Conservation (phyloP, 2,113 vertebrate species). For the Thamnaconus septentrionalis region DNA sequence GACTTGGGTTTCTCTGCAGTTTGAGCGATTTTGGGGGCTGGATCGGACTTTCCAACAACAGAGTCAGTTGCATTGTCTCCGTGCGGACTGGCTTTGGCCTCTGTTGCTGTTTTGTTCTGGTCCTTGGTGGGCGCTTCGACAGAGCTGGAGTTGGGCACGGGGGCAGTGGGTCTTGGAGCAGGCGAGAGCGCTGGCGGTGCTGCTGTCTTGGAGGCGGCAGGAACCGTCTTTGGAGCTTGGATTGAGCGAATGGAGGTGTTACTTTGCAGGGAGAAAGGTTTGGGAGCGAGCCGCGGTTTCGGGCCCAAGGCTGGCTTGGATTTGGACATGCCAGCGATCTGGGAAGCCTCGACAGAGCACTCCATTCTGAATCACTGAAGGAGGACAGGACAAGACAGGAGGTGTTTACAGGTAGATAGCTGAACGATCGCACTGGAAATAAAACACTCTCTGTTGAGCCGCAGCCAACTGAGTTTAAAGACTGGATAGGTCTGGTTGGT, state of each 20-base stretch:
- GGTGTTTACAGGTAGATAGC: conserved; percentile 1
- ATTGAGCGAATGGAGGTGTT: conserved; percentile 61
- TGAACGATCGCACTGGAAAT: conserved; percentile 4
- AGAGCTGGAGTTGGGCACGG: conserved; percentile 22
- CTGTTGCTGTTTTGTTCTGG: conserved; percentile 10
- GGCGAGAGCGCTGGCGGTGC: conserved; percentile 5
- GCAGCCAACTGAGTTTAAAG: background rate
- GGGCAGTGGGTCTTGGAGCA: conserved; percentile 6
- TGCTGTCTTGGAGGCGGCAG: background rate
- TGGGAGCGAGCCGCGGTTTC: conserved; percentile 69
- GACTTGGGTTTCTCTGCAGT: conserved; percentile 19
- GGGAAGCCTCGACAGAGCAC: conserved; percentile 36
- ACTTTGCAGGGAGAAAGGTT: conserved; percentile 70
- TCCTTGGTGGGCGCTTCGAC: conserved; percentile 12
- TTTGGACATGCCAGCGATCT: conserved; percentile 3
- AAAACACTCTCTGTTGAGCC: conserved; percentile 3
- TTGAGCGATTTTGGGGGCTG: conserved; percentile 14
- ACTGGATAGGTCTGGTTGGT: conserved; percentile 8
- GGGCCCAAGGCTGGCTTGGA: conserved; percentile 50
- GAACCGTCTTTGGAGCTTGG: conserved; percentile 38
- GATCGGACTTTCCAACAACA: conserved; percentile 19
- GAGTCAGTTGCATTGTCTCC: conserved; percentile 12
- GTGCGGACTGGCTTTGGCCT: conserved; percentile 6
- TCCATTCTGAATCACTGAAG: conserved; percentile 59
- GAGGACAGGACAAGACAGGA: background rate